These are phyloP conservation scores for Homarus gammarus DNA, from an alignment of 2,888 invertebrate species.

Conservation along the genomic window DNA sequence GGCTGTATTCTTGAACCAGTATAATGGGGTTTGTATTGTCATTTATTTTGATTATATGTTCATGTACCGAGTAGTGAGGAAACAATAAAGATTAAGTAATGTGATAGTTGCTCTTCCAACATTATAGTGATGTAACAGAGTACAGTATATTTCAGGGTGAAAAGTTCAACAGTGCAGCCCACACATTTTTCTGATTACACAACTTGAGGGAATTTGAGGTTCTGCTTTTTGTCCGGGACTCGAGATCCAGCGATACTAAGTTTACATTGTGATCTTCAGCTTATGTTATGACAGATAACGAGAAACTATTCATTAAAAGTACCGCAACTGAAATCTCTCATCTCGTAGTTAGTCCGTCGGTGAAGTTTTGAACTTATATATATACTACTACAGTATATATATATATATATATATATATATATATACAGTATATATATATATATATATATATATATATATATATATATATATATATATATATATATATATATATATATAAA, in stretches of 20 bases:
- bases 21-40: not conserved
- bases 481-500: conserved; percentile 19
- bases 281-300: not conserved
- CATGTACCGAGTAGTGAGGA: not conserved
- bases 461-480: no score
- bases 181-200: conserved; percentile 32
- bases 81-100: conserved; percentile 30
- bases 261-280: conserved; percentile 20
- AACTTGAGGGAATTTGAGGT: conserved; percentile 18
- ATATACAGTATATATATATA: no score
- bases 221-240: conserved; percentile 3
- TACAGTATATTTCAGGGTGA: conserved; percentile 1
- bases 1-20: conserved; percentile 54
- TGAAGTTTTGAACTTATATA: conserved; percentile 50
- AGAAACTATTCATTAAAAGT: conserved; percentile 37
- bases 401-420: no score
- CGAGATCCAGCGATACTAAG: conserved; percentile 16
- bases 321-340: conserved; percentile 7
- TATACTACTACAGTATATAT: not conserved
- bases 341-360: conserved; percentile 18
- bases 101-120: conserved; percentile 27
- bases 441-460: no score
- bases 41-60: not conserved
- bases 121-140: conserved; percentile 15
- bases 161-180: conserved; percentile 39